Percentiles rank a stretch among this genome's conserved stretches.
These are phyloP conservation scores for Chironomus striatipennis DNA, from an alignment of 1,140 invertebrate species.

Conservation along the genomic window DNA sequence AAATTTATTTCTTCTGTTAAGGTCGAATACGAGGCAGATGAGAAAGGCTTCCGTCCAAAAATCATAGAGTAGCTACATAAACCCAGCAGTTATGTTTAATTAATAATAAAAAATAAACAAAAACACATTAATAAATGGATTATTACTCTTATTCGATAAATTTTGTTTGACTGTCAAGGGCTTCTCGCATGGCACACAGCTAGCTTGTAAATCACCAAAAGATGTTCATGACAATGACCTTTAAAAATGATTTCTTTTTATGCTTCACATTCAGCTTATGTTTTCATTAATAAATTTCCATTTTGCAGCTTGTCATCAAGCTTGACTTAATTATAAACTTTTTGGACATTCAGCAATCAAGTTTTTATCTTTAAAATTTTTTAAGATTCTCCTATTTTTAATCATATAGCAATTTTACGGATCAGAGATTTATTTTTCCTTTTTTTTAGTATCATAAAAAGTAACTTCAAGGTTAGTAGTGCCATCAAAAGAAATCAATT, in stretches of 20 bases:
- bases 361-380: too few relatives aligned
- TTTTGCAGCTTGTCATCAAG: not conserved
- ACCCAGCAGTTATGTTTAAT: not conserved
- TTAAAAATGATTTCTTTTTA: not conserved
- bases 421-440: too few relatives aligned
- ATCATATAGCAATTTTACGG: too few relatives aligned
- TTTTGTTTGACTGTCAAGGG: not conserved
- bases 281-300: not conserved
- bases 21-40: not conserved
- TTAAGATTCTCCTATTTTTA: too few relatives aligned
- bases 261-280: not conserved
- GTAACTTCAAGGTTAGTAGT: not conserved
- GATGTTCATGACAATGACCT: conserved; percentile 19
- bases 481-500: conserved; percentile 3
- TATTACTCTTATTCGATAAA: not conserved
- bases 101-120: not conserved
- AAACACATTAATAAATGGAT: not conserved
- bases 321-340: conserved; percentile 3
- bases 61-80: not conserved
- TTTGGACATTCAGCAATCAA: too few relatives aligned
- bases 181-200: not conserved
- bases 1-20: not conserved
- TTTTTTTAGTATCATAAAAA: too few relatives aligned
- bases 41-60: not conserved
- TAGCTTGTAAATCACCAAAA: not conserved